phyloP scores from a whole-genome alignment of 2,797 vertebrate genomes.

The Coilia nasus region DNA sequence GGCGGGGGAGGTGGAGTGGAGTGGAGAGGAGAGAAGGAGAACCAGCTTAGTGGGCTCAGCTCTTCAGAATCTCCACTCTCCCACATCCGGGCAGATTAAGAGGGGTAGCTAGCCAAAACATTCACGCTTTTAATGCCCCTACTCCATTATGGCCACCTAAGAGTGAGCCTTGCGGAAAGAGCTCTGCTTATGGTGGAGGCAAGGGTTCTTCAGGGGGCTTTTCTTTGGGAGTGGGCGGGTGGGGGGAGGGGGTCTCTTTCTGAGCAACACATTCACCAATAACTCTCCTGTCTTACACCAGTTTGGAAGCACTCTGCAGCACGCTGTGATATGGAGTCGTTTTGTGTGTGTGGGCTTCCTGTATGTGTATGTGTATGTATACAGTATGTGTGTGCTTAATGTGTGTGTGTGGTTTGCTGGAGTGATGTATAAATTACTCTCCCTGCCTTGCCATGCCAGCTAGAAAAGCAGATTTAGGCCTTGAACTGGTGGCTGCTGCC shows the following conservation, averaged over 20 bases:
- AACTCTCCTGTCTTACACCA: no score
- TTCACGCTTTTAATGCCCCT: background rate
- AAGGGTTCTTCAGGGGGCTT: no score
- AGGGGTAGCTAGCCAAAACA: background rate
- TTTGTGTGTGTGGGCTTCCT: no score
- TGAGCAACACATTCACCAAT: no score
- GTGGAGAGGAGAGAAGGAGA: no score
- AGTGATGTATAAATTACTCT: constrained; percentile 55
- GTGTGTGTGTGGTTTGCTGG: constrained; percentile 33
- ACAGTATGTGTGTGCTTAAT: no score
- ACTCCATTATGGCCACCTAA: background rate
- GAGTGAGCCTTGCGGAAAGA: background rate
- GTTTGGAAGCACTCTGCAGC: no score
- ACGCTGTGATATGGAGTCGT: no score
- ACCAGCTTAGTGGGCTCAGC: background rate
- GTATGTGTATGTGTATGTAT: constrained; percentile 1
- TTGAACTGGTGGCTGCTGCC: constrained; percentile 62
- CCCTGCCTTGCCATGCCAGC: constrained; percentile 60
- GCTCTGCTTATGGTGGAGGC: no score
- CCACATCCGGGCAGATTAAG: background rate
- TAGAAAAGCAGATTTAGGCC: constrained; percentile 63
- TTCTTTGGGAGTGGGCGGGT: no score
- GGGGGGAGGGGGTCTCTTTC: no score
- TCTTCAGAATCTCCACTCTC: background rate
- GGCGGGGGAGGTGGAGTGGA: background rate